A percentile compares a stretch with the other conserved stretches of the same genome.
phyloP scores from a whole-genome alignment of 2,888 invertebrate species.

The Parnassius glacialis region DNA sequence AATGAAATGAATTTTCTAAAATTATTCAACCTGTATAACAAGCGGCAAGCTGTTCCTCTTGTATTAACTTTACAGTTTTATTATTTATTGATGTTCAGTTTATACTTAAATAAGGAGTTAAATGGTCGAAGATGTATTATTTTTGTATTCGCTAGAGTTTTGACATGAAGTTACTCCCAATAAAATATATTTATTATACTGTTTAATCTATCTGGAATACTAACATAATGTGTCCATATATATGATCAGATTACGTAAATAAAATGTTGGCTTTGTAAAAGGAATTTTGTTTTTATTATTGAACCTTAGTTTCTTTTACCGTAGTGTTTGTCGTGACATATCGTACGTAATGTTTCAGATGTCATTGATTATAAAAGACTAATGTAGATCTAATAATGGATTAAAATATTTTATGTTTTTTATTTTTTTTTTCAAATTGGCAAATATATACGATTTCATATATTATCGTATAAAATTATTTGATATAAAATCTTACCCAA shows the following conservation, averaged over 20 bases:
- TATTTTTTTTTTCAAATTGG: too few species aligned
- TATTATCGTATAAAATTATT: too few species aligned
- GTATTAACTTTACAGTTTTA: slow-evolving; percentile 22
- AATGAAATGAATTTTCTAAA: not conserved
- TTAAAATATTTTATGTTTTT: too few species aligned
- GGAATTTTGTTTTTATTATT: slow-evolving; percentile 18
- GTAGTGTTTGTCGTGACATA: too few species aligned
- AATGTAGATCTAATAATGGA: too few species aligned
- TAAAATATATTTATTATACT: slow-evolving; percentile 21
- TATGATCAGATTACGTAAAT: slow-evolving; percentile 30
- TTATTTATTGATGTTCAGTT: slow-evolving; percentile 28
- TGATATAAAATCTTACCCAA: too few species aligned
- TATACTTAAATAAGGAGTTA: slow-evolving; percentile 19
- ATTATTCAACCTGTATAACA: not conserved
- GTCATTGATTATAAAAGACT: too few species aligned
- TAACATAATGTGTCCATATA: slow-evolving; percentile 23
- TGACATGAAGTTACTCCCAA: slow-evolving; percentile 19
- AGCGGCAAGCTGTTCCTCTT: not conserved
- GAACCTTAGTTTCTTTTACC: not conserved
- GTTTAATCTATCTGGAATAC: slow-evolving; percentile 14
- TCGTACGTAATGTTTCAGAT: too few species aligned
- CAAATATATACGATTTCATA: too few species aligned
- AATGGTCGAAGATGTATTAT: slow-evolving; percentile 22
- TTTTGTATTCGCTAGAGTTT: slow-evolving; percentile 21
- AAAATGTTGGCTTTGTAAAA: slow-evolving; percentile 36